Percentiles rank a stretch among this genome's conserved stretches.
These are phyloP conservation scores for Linepithema humile DNA, from an alignment of 1,140 invertebrate species.

Conservation along the genomic window DNA sequence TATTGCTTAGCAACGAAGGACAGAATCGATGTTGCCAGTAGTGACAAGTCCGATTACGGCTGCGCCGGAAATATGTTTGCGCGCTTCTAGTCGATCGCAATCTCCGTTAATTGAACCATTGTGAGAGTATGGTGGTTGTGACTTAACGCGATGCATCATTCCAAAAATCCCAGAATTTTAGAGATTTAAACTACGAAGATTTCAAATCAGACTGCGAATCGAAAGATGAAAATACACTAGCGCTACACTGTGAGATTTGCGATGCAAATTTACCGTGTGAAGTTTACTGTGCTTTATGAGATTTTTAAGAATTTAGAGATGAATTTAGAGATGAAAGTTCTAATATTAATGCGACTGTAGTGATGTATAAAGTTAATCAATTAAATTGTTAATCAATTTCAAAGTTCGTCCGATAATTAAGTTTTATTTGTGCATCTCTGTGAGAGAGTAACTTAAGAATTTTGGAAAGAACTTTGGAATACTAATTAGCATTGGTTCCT, in stretches of 20 bases:
- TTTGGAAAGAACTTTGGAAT: neutral
- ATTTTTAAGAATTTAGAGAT: no score
- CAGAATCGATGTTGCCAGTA: slow-evolving; percentile 57
- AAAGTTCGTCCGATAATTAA: no score
- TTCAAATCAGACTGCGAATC: neutral
- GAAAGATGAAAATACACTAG: neutral
- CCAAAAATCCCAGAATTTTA: neutral
- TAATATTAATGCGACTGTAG: no score
- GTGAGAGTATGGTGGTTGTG: neutral
- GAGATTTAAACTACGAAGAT: neutral
- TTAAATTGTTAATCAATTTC: no score
- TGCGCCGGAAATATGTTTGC: slow-evolving; percentile 54
- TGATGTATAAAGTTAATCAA: no score
- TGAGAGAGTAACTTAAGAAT: no score
- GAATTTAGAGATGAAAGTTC: no score
- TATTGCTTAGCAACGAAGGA: slow-evolving; percentile 59
- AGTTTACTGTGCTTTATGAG: no score
- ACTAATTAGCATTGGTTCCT: no score
- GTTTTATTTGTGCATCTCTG: no score
- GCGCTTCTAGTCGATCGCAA: slow-evolving; percentile 37
- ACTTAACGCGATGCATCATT: neutral
- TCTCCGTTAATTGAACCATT: slow-evolving; percentile 51
- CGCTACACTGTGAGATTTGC: no score
- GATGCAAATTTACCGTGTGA: no score
- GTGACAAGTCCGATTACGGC: slow-evolving; percentile 56